Evolutionary conservation across 1,140 invertebrate genomes (phyloP), one percentile per base, ranked within the genome.

Genomic region (Philotrypesis tridentata): DNA sequence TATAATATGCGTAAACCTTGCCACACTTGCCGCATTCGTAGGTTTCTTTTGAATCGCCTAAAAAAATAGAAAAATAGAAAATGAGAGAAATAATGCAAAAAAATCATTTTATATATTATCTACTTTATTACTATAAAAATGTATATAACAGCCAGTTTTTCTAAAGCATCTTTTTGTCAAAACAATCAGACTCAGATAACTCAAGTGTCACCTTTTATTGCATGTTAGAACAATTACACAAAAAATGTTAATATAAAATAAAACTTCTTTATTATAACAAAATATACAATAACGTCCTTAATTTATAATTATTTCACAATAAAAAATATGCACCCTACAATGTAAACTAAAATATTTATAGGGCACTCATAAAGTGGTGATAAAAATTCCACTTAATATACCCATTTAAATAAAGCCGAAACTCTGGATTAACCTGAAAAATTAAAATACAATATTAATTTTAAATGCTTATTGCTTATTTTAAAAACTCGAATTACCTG

Each of bases 1-100:
- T 90, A 77, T 89, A 89, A 82, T 91, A 90, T 72, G 88, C 87
- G 86, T 93, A 93, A 9, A 84, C 80, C 67, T 92, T 91, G 65
- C 92, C 92, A 80, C 93, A 93, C 25, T 83, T 84, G 0, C 83
- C 85, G 83, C 92, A 93, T 9, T 55, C 48, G n/a, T 21, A 55
- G 21, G 48, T 31, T 68, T 79, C 80, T 81, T 82, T 67, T 75
- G 33, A 37, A 72, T 65, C 29, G 84, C 81, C 83, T 85, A 84
- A 74, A 25, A 86, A 84, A 86, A 84, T 33, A 86, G 78, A 67
- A 82, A 85, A 71, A 61, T 17, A 84, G 55, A 83, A 75, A 77
- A 81, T 85, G 14, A 55, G 4, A 55, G 2, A 55, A n/a, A 55
- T 21, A 5, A 17, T 6, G 14, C 7, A 55, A n/a, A 55, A 43